These are phyloP conservation scores for Trissolcus brochymenae DNA, from an alignment of 2,888 invertebrate species.

Conservation along the genomic window DNA sequence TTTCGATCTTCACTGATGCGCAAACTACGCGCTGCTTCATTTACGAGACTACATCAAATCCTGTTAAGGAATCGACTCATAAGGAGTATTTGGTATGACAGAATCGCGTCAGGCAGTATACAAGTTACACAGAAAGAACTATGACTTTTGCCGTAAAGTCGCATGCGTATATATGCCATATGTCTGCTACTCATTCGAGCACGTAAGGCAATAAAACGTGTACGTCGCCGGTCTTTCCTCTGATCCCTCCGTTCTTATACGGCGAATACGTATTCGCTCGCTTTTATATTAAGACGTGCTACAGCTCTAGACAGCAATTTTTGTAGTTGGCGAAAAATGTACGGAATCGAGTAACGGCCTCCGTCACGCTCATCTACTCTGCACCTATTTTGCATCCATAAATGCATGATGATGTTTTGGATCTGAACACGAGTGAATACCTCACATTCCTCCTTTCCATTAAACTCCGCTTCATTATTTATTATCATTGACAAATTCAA, in stretches of 20 bases:
- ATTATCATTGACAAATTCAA: too few relatives aligned
- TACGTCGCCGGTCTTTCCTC: conserved; percentile 35
- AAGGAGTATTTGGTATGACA: conserved; percentile 41
- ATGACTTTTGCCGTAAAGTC: conserved; percentile 60
- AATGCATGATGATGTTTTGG: conserved; percentile 17
- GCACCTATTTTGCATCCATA: conserved; percentile 47
- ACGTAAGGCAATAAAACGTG: conserved; percentile 70
- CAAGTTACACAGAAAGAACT: conserved; percentile 43
- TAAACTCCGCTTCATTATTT: too few relatives aligned
- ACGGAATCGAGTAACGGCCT: conserved; percentile 36
- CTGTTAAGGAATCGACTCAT: conserved; percentile 43
- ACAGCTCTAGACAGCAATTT: conserved; percentile 38
- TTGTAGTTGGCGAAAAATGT: conserved; percentile 39
- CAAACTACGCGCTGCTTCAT: conserved; percentile 30
- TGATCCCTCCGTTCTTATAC: conserved; percentile 23
- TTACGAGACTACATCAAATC: conserved; percentile 42
- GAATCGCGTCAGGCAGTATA: conserved; percentile 33
- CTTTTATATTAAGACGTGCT: conserved; percentile 53
- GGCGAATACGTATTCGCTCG: conserved; percentile 21
- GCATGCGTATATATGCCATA: conserved; percentile 40
- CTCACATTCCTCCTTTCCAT: too few relatives aligned
- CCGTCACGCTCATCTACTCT: conserved; percentile 34
- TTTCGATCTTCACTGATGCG: conserved; percentile 40
- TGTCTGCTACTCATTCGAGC: conserved; percentile 62
- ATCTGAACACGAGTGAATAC: too few relatives aligned